Evolutionary conservation across 1,140 invertebrate species (phyloP).

Genomic region (Lordiphosa mommai): DNA sequence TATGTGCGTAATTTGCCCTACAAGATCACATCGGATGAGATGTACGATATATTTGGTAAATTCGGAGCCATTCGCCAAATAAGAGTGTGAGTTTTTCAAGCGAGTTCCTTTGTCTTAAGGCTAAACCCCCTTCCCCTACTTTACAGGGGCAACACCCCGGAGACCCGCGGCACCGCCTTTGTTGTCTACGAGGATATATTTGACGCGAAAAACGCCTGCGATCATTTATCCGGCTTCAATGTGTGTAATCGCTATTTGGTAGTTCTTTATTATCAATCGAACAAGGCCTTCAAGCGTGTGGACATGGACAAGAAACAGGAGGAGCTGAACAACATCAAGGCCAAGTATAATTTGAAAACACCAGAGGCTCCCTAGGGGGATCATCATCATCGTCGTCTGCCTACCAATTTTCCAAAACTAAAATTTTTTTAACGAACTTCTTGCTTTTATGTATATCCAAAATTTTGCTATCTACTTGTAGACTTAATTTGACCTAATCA

Average conservation of each 20-base stretch:
- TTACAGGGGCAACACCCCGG: constrained; percentile 95
- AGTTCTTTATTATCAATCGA: constrained; percentile 97
- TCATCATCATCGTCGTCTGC: constrained; percentile 13
- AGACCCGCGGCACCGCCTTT: constrained; percentile 98
- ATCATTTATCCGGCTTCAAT: constrained; percentile 99
- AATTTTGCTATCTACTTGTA: constrained; percentile 61
- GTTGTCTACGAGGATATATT: constrained; percentile 99
- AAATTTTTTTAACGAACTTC: constrained; percentile 27
- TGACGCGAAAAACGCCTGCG: constrained; percentile 99
- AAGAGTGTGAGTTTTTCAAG: constrained; percentile 89
- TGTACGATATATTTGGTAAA: constrained; percentile 99
- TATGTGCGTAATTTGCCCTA: constrained; percentile 99
- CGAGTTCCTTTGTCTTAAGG: not conserved
- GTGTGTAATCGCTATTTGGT: constrained; percentile 99
- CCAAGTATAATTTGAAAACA: constrained; percentile 89
- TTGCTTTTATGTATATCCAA: constrained; percentile 24
- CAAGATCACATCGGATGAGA: constrained; percentile 99
- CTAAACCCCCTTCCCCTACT: not conserved
- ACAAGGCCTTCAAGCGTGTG: constrained; percentile 97
- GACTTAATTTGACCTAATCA: constrained; percentile 46
- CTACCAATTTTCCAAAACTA: constrained; percentile 23
- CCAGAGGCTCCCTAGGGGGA: constrained; percentile 58
- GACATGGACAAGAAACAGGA: constrained; percentile 98
- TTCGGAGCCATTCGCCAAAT: constrained; percentile 99
- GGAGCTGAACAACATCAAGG: constrained; percentile 97